Evolutionary conservation across 2,888 invertebrate species (phyloP), one percentile per base, ranked within the genome.

Genomic region (Meloe dianella): DNA sequence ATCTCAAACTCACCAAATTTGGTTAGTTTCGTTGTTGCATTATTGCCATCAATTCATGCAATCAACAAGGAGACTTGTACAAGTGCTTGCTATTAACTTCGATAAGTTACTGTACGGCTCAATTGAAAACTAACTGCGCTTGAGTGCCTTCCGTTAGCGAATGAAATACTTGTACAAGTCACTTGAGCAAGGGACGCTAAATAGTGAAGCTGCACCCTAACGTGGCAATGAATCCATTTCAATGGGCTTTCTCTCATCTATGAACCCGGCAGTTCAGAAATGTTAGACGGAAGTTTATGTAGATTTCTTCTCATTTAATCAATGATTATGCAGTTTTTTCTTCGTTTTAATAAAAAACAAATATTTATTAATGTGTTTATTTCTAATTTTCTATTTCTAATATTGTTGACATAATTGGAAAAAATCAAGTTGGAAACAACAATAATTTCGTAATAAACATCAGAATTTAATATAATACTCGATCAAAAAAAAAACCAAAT

Each of bases 141-240:
- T n/a, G n/a, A n/a, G n/a, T n/a, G n/a, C 2, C 27, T 27, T 27
- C 4, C 27, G 27, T 4, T 27, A 3, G 27, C 27, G 27, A 27
- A 27, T 27, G 4, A 2, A 27, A 2, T 27, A 56, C 22, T 56
- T 56, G 22, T 56, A 27, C 27, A 56, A 56, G 27, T 56, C 2
- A 27, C 27, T 27, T 27, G 56, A 27, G 27, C 27, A 27, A 27
- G 2, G 4, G 27, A 3, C 2, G 27, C 27, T 56, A n/a, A n/a
- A n/a, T 22, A 10, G 10, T 65, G 59, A 61, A 38, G 38, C 30
- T 64, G 17, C n/a, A n/a, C n/a, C n/a, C n/a, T n/a, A 63, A 56
- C 32, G 60, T 63, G 65, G 65, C 63, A 63, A 63, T 54, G 63
- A 64, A 64, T 29, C n/a, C 63, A 32, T 32, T 32, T 8, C 32